Base-by-base conservation (phyloP, 2,113 vertebrate genomes). In the Anthoscopus minutus region DNA sequence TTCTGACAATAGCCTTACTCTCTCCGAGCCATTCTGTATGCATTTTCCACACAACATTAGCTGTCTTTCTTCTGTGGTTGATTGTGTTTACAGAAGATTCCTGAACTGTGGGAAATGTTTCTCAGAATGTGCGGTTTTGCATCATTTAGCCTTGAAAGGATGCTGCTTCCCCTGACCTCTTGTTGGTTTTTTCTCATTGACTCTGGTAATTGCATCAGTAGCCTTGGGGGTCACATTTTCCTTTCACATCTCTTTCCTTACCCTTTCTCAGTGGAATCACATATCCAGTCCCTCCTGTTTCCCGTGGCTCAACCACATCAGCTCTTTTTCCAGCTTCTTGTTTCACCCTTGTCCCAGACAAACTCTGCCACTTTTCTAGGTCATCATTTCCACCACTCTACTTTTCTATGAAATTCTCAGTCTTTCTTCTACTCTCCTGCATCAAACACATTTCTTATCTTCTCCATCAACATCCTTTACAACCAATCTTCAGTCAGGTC, bases 91-190 rank as follows among this genome's bases (percentile, higher is more conserved):
- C 70, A 89, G 76, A 73, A 44, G 70, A 72, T 88, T 87, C 74
- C 84, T 95, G 74, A 91, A 42, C 93, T 91, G 62, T 91, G 87
- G 94, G 87, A 95, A 95, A 79, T 44, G 44, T 85, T 89, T 69
- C 74, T 85, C 94, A 88, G 87, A 76, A 66, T 54, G 50, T 70
- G 83, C 0, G 0, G 78, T 9, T 95, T 94, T 91, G 84, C 84
- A 89, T 95, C 78, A 80, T 85, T 94, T 91, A 80, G 58, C 91
- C 84, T 94, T 93, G 93, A 94, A 87, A 94, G 58, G 73, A 53
- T 85, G 57, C 70, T 87, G 94, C 71, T 85, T 92, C 77, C 91
- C 74, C 84, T 95, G 93, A 94, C 89, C 89, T 92, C 65, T 81
- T 56, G 60, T 31, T 91, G 33, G 0, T 60, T 94, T 88, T 82